Evolutionary conservation across 2,113 vertebrate genomes (phyloP).

Genomic region (Psammodynastes pulverulentus): DNA sequence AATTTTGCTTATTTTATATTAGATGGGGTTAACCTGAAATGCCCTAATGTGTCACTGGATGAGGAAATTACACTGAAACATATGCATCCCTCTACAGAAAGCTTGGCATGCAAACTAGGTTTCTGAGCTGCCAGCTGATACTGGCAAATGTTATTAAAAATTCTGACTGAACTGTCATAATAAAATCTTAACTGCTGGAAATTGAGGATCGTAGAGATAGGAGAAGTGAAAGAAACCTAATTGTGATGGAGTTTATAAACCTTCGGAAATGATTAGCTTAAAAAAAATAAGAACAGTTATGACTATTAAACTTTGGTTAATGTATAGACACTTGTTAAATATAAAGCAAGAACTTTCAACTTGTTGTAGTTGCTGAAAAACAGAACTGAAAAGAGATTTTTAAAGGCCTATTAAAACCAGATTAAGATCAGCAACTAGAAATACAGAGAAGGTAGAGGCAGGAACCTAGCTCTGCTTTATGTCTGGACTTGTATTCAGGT

Average conservation of each 20-base stretch:
- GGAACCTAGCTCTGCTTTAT: conserved; percentile 43
- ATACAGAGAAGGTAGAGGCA: conserved; percentile 39
- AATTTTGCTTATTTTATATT: background rate
- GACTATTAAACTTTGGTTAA: conserved; percentile 4
- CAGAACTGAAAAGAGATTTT: conserved; percentile 35
- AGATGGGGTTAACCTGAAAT: background rate
- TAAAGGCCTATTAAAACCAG: conserved; percentile 53
- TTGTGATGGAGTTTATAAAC: conserved; percentile 29
- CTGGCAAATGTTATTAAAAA: conserved; percentile 53
- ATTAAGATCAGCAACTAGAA: conserved; percentile 50
- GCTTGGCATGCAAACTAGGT: conserved; percentile 32
- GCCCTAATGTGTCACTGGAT: background rate
- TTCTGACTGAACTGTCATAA: conserved; percentile 25
- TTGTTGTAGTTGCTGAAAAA: conserved; percentile 45
- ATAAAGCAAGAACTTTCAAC: conserved; percentile 23
- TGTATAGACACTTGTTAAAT: conserved; percentile 26
- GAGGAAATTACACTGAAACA: conserved; percentile 16
- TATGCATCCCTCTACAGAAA: conserved; percentile 36
- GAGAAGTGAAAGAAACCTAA: background rate
- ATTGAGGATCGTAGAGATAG: conserved; percentile 12
- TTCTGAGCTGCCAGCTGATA: conserved; percentile 41
- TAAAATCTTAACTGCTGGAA: conserved; percentile 39
- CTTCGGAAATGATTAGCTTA: background rate
- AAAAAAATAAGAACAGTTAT: conserved; percentile 42
- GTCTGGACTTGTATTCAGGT: conserved; percentile 31